Evolutionary conservation across 2,797 vertebrate species (phyloP).

Genomic region (Zalophus californianus): DNA sequence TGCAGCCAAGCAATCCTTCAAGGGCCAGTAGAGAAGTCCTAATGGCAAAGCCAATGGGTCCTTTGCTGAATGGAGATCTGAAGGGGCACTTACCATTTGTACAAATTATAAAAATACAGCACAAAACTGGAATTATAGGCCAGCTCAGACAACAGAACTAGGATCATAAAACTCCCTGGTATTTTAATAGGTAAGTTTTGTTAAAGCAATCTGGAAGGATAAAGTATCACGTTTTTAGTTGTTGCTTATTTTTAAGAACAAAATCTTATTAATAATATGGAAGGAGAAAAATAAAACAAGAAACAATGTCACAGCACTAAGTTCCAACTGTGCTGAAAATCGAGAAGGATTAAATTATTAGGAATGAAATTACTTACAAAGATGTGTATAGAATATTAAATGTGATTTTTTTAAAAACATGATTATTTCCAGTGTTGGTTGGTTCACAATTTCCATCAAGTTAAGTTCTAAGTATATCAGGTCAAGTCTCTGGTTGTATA

Average conservation of each 20-base stretch:
- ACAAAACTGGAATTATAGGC: background rate
- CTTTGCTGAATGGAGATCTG: background rate
- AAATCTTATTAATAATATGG: conserved; percentile 65
- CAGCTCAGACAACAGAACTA: conserved; percentile 24
- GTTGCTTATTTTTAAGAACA: conserved; percentile 65
- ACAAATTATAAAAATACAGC: background rate
- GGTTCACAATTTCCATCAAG: conserved; percentile 44
- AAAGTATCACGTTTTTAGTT: conserved; percentile 47
- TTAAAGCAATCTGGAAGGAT: conserved; percentile 49
- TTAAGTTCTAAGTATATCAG: conserved; percentile 39
- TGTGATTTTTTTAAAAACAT: conserved; percentile 33
- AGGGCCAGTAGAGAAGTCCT: background rate
- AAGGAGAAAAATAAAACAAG: conserved; percentile 28
- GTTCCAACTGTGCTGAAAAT: conserved; percentile 72
- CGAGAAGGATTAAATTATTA: conserved; percentile 69
- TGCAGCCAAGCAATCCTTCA: background rate
- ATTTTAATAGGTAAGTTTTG: conserved; percentile 50
- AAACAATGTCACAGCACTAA: conserved; percentile 36
- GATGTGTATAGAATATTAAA: conserved; percentile 44
- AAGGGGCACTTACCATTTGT: background rate
- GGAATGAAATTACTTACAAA: conserved; percentile 70
- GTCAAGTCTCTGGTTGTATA: background rate
- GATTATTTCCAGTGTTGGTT: background rate
- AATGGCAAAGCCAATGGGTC: background rate
- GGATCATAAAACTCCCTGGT: background rate